phyloP scores from a whole-genome alignment of 30 jellyfish, hydroid and myxozoan species.

The Pelagia noctiluca region DNA sequence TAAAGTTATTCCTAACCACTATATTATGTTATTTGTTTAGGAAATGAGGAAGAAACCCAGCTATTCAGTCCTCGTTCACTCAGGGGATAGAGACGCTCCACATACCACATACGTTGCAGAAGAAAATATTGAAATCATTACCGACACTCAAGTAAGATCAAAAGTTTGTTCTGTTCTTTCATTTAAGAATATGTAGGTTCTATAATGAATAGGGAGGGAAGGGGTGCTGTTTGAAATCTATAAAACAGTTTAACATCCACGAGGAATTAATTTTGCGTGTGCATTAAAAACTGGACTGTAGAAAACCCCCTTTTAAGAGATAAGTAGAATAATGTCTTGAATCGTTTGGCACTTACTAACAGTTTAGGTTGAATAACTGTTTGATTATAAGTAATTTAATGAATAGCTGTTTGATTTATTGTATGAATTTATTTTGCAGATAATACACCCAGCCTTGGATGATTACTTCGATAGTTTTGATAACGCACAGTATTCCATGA shows the following conservation, averaged over 20 bases:
- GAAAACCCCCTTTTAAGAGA: too few species aligned
- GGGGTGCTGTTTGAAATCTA: too few species aligned
- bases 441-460: conserved; percentile 82
- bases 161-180: too few species aligned
- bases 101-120: conserved; percentile 88
- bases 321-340: too few species aligned
- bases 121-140: conserved; percentile 82
- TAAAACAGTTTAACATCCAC: too few species aligned
- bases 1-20: too few species aligned
- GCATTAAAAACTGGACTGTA: too few species aligned
- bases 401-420: neutral
- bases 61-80: conserved; percentile 85
- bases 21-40: conserved; percentile 52
- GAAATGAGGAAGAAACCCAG: conserved; percentile 89
- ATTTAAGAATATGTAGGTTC: too few species aligned
- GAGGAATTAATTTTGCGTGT: too few species aligned
- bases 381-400: neutral
- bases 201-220: too few species aligned
- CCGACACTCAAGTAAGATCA: conserved; percentile 66
- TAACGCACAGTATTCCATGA: conserved; percentile 87
- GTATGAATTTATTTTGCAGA: conserved; percentile 28
- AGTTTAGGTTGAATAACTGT: too few species aligned
- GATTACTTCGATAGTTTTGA: conserved; percentile 87
- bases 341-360: too few species aligned
- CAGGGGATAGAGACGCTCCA: conserved; percentile 71